Conservation (phyloP, 2,888 invertebrate genomes). For the Antheraea yamamai region DNA sequence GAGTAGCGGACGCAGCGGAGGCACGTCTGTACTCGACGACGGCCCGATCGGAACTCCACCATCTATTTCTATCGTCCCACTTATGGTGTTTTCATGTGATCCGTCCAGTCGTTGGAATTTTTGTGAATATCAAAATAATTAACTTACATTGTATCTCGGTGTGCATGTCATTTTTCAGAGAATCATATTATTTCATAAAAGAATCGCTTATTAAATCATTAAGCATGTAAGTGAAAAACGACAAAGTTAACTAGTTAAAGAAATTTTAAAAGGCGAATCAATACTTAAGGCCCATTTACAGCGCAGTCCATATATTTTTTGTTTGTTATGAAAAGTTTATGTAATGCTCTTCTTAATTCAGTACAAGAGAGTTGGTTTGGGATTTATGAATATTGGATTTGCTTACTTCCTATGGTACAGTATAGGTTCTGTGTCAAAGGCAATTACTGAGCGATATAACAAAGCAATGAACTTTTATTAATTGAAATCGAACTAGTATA, state of each 20-base stretch:
- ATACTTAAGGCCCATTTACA: not conserved
- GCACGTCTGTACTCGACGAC: too few relatives aligned
- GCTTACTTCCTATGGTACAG: conserved; percentile 48
- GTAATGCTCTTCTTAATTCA: conserved; percentile 34
- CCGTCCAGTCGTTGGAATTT: too few relatives aligned
- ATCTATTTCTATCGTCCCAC: too few relatives aligned
- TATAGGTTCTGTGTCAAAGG: not conserved
- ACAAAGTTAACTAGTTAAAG: not conserved
- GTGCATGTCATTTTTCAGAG: too few relatives aligned
- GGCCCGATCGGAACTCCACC: too few relatives aligned
- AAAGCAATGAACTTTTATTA: not conserved
- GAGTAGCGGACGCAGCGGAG: too few relatives aligned
- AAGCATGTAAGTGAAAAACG: not conserved
- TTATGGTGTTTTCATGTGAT: too few relatives aligned
- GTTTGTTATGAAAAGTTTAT: not conserved
- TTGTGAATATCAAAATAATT: too few relatives aligned
- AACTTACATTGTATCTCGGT: too few relatives aligned
- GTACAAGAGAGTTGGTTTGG: conserved; percentile 57
- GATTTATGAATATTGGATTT: conserved; percentile 59
- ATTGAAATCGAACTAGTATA: not conserved
- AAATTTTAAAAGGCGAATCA: not conserved
- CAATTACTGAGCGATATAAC: not conserved
- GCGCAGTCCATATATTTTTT: not conserved
- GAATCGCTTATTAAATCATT: too few relatives aligned
- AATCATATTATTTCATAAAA: too few relatives aligned